Base-by-base conservation (phyloP, 1,140 invertebrate genomes). In the Rhyacophila brunnea region DNA sequence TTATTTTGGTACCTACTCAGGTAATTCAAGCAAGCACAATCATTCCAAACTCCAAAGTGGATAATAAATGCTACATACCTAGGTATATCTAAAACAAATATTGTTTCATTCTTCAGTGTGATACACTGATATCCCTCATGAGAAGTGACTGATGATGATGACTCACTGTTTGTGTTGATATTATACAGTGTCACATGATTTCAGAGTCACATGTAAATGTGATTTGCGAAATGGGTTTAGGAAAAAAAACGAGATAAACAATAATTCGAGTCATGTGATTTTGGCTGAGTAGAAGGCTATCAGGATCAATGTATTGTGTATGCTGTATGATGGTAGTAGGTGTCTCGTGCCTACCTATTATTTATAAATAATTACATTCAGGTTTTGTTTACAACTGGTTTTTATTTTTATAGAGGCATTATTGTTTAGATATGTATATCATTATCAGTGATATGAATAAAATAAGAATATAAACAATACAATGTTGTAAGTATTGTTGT, bases 171-270 rank as follows among this genome's bases (percentile, higher is more conserved):
- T 50, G 35, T 50, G 23, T 23, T 60, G 48, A 60, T 19, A 14
- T 28, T 34, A 40, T 56, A 3, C 23, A 28, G 23, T 48, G 46
- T 62, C 44, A 48, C 20, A 57, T 57, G 54, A 17, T 40, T 40
- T 15, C 15, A 4, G 18, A 42, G 53, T 56, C 59, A 57, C 44
- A 19, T 61, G 51, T 34, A 44, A 19, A 40, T 51, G 46, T 51
- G 48, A 62, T 56, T 61, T 55, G 13, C 18, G 36, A 38, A 56
- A 28, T 14, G 35, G 36, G 34, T 42, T 5, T 28, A 28, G 23
- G 9, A 28, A 52, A 28, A 52, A 28, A 32, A 36, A 28, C 15
- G 15, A 55, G n/a, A 44, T 45, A 28, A 43, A 55, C 44, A 55
- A 55, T 28, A n/a, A 17, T 40, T 40, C 38, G 23, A 40, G 38